Evolutionary conservation across 2,113 vertebrate genomes (phyloP).

Genomic region (Merops nubicus): DNA sequence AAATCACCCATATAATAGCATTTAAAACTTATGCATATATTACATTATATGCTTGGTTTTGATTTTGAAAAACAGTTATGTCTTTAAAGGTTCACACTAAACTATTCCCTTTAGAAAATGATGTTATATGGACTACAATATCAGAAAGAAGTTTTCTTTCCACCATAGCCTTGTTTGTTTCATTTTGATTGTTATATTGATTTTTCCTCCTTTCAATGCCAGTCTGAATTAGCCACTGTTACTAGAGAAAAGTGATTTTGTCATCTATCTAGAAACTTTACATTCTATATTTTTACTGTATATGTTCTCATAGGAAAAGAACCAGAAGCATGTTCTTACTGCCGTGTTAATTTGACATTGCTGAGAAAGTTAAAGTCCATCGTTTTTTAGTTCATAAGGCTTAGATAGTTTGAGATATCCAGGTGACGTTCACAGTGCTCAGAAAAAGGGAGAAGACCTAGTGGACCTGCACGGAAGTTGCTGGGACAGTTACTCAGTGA

Average conservation of each 20-base stretch:
- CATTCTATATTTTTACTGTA: background rate
- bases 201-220: background rate
- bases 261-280: background rate
- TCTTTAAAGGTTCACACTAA: background rate
- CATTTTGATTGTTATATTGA: background rate
- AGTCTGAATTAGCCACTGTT: background rate
- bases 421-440: background rate
- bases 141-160: background rate
- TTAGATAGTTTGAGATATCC: background rate
- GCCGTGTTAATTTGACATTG: background rate
- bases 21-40: background rate
- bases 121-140: background rate
- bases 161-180: background rate
- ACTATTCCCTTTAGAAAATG: background rate
- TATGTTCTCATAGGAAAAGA: background rate
- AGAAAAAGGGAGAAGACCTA: background rate
- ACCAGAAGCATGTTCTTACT: background rate
- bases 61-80: background rate
- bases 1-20: rapidly evolving
- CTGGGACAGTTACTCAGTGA: background rate
- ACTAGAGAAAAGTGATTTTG: background rate
- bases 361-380: background rate
- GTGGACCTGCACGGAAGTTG: background rate
- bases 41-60: background rate
- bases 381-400: no score